Evolutionary conservation across 2,113 vertebrate species (phyloP), one percentile per base, ranked within the genome.

Genomic region (Pogonocichla stellata): DNA sequence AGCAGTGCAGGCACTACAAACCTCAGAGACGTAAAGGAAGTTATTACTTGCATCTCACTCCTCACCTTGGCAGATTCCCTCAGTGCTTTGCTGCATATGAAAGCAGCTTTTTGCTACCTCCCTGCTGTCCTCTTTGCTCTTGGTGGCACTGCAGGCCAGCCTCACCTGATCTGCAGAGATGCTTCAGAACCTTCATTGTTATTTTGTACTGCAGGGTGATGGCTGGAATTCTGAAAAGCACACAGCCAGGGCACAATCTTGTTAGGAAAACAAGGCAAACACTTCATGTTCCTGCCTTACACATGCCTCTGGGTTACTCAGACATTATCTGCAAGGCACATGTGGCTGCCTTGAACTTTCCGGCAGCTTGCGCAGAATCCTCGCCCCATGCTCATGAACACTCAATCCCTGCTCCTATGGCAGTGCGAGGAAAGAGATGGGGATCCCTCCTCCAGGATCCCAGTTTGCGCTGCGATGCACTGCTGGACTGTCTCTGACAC

Each of bases 351-450:
- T 54, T 66, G 73, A 75, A 64, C 81, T 78, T 51, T 28, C 18
- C 7, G 0, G 24, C 83, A 93, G 88, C 75, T 56, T 16, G 28
- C 1, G 6, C 80, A 84, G 77, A 72, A 66, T 43, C 61, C 65
- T 86, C 0, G 0, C 62, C 51, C 19, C 1, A 22, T 0, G 0
- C 47, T 80, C 4, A 0, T 1, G 2, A 53, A 8, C 26, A 13
- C 1, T 0, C 12, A 10, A 78, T 51, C 60, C 22, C 58, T 36
- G 34, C 33, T 91, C 31, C 53, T 29, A 1, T 0, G 38, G 51
- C 57, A 78, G 79, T 0, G 0, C 6, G 3, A 66, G 42, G 29
- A 38, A 61, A 42, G 60, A 65, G 64, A 62, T 13, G 40, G 90
- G 69, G 72, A 84, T 67, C 40, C 40, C 40, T 74, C 88, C 77